Conservation (phyloP, 2,888 invertebrate species). For the Lepas anatifera region DNA sequence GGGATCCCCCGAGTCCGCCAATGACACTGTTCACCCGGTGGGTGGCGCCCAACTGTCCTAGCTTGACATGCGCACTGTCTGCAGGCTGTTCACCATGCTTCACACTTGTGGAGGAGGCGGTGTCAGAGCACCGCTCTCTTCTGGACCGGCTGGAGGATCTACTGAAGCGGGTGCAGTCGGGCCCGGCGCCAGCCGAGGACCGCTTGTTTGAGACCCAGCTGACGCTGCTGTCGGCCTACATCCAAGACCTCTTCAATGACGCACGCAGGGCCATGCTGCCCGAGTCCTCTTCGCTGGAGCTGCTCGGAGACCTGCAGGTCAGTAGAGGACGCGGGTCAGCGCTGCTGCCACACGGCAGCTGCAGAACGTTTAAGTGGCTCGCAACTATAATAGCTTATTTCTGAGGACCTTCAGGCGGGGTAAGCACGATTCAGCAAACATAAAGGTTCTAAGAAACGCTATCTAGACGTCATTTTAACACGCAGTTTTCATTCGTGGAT, state of each 20-base stretch:
- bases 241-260: constrained; percentile 57
- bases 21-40: no score
- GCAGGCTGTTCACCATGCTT: constrained; percentile 89
- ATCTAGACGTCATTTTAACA: no score
- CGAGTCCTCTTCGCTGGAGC: not conserved
- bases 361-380: no score
- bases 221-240: constrained; percentile 57
- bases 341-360: no score
- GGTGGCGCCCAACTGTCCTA: no score
- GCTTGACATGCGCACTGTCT: not conserved
- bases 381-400: no score
- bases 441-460: no score
- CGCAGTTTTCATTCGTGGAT: no score
- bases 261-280: constrained; percentile 42
- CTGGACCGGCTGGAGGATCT: constrained; percentile 59
- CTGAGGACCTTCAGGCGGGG: no score
- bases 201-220: constrained; percentile 77
- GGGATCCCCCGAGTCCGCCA: no score
- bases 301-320: constrained; percentile 5
- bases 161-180: constrained; percentile 76
- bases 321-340: no score
- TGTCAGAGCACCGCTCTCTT: constrained; percentile 58
- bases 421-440: no score
- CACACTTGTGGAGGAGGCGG: constrained; percentile 79
- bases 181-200: constrained; percentile 83